Percentiles rank a stretch among this genome's conserved stretches.
Conservation (phyloP, 1,140 invertebrate species). For the Micrasema minimum region DNA sequence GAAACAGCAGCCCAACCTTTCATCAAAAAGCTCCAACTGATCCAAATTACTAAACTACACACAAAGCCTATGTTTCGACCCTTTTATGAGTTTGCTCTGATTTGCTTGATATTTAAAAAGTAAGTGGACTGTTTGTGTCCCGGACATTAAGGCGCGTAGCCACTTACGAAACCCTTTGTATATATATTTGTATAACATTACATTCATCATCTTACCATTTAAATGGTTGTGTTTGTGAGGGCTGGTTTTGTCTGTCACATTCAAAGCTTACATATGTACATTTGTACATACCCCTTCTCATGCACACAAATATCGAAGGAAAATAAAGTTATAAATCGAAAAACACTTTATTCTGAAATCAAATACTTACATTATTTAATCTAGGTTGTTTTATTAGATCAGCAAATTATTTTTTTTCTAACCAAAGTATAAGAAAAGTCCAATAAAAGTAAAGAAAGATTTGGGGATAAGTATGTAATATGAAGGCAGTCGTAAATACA, state of each 20-base stretch:
- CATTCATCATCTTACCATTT: constrained; percentile 41
- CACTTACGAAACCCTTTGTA: constrained; percentile 35
- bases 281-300: neutral
- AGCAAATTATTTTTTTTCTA: neutral
- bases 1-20: neutral
- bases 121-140: neutral
- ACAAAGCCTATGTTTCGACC: no score
- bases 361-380: neutral
- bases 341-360: neutral
- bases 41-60: neutral
- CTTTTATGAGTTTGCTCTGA: neutral
- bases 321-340: neutral
- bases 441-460: neutral
- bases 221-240: constrained; percentile 32
- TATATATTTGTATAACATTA: constrained; percentile 37
- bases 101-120: neutral
- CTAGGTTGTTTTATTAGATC: neutral
- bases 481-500: no score
- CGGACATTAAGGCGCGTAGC: constrained; percentile 35
- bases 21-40: neutral
- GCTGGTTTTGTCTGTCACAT: constrained; percentile 22
- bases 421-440: neutral
- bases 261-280: neutral
- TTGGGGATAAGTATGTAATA: neutral
- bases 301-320: neutral